Conservation (phyloP, 2,113 vertebrate species). For the Kobus ellipsiprymnus region DNA sequence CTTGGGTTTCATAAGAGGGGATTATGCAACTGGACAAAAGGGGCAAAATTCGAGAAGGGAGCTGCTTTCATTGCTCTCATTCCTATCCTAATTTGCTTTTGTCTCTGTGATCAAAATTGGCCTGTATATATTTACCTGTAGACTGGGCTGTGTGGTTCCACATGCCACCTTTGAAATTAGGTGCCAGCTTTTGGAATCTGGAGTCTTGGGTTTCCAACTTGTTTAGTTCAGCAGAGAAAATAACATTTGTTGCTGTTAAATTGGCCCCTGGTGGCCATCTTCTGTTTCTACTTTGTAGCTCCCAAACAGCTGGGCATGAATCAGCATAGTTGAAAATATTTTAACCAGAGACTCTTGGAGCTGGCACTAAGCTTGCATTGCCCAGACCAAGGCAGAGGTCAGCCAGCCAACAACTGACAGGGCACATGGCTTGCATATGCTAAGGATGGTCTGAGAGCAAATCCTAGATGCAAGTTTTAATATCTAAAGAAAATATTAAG, state of each 20-base stretch:
- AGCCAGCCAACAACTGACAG: not conserved
- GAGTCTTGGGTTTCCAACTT: conserved; percentile 35
- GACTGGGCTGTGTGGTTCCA: not conserved
- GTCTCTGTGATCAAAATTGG: not conserved
- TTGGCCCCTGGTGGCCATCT: conserved; percentile 31
- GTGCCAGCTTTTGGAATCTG: conserved; percentile 16
- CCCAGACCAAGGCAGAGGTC: not conserved
- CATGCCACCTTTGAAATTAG: not conserved
- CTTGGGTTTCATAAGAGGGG: not conserved
- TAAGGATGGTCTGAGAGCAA: not conserved
- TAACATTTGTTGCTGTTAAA: conserved; percentile 59
- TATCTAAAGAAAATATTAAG: not conserved
- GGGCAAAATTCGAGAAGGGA: not conserved
- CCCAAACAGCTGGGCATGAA: conserved; percentile 30
- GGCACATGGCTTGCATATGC: not conserved
- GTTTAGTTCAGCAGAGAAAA: conserved; percentile 48
- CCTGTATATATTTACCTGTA: not conserved
- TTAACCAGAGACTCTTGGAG: conserved; percentile 37
- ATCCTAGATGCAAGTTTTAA: not conserved
- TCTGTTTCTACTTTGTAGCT: conserved; percentile 35
- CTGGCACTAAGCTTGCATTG: not conserved
- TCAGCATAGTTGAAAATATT: conserved; percentile 50
- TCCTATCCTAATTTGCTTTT: not conserved
- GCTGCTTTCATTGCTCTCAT: not conserved
- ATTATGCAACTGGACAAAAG: not conserved